Conservation (phyloP, 2,113 vertebrate genomes). For the Scortum barcoo region DNA sequence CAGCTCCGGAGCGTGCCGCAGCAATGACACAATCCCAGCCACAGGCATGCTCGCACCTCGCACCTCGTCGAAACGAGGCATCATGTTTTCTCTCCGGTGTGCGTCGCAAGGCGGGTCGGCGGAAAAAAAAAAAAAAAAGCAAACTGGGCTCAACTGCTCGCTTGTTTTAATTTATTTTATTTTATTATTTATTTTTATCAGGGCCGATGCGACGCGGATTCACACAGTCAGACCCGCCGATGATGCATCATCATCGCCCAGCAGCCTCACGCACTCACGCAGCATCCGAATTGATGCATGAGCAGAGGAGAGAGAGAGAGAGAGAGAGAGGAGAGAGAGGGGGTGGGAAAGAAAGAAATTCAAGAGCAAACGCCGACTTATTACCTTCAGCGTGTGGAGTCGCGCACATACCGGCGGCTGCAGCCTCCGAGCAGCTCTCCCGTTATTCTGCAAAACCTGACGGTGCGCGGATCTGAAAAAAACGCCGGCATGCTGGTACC, state of each 20-base stretch:
- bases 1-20: slow-evolving; percentile 75
- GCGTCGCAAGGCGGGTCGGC: slow-evolving; percentile 43
- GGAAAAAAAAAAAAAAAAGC: too few relatives aligned
- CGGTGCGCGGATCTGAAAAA: slow-evolving; percentile 40
- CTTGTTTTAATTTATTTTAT: too few relatives aligned
- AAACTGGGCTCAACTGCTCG: neutral
- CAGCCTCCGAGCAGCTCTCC: slow-evolving; percentile 40
- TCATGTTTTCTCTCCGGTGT: neutral
- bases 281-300: slow-evolving; percentile 63
- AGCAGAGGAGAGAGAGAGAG: slow-evolving; percentile 21
- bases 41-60: slow-evolving; percentile 72
- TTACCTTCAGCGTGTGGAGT: slow-evolving; percentile 56
- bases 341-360: neutral
- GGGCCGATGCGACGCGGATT: slow-evolving; percentile 57
- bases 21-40: slow-evolving; percentile 70
- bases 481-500: slow-evolving; percentile 70
- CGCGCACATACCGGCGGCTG: slow-evolving; percentile 62
- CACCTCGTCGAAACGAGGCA: slow-evolving; percentile 61
- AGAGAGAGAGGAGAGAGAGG: slow-evolving; percentile 5
- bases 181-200: too few relatives aligned
- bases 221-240: slow-evolving; percentile 62
- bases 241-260: slow-evolving; percentile 69
- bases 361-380: slow-evolving; percentile 42
- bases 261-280: slow-evolving; percentile 75
- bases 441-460: slow-evolving; percentile 40